Percentiles rank a stretch among this genome's conserved stretches.
These are phyloP conservation scores for Arrhamphus sclerolepis DNA, from an alignment of 2,797 vertebrate genomes.

Conservation along the genomic window DNA sequence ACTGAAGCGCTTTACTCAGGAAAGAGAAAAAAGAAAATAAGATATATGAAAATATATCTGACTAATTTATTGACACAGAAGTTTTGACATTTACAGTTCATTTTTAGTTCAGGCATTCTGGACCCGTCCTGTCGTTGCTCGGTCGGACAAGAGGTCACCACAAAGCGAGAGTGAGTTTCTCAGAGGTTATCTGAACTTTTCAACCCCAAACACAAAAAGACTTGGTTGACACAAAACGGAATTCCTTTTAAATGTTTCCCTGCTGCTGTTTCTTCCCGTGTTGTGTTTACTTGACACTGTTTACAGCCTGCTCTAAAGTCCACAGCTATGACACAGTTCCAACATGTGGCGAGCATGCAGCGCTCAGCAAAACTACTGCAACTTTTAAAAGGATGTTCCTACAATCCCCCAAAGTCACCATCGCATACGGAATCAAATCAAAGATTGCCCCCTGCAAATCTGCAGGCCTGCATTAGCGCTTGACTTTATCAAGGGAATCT, in stretches of 20 bases:
- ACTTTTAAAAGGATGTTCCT: slow-evolving; percentile 33
- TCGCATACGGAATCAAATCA: slow-evolving; percentile 36
- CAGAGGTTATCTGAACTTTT: slow-evolving; percentile 75
- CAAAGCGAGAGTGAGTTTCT: slow-evolving; percentile 72
- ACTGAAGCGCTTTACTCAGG: too few relatives aligned
- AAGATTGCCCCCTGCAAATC: slow-evolving; percentile 21
- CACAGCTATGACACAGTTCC: slow-evolving; percentile 51
- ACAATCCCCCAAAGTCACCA: slow-evolving; percentile 30
- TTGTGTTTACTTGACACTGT: slow-evolving; percentile 80
- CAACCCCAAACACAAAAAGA: slow-evolving; percentile 67
- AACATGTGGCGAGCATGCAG: slow-evolving; percentile 54
- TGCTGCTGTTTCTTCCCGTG: slow-evolving; percentile 72
- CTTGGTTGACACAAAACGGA: slow-evolving; percentile 77
- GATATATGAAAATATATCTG: not conserved
- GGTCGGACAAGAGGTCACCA: slow-evolving; percentile 59
- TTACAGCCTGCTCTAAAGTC: slow-evolving; percentile 71
- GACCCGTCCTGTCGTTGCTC: slow-evolving; percentile 11
- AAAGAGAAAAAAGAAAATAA: not conserved
- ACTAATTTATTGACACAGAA: not conserved
- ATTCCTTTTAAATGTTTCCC: slow-evolving; percentile 74
- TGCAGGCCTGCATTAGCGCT: slow-evolving; percentile 44
- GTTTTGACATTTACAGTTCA: not conserved
- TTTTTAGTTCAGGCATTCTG: not conserved
- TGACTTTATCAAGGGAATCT: slow-evolving; percentile 60
- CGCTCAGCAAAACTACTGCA: slow-evolving; percentile 16